Percentiles rank a stretch among this genome's conserved stretches.
Conservation (phyloP, 2,113 vertebrate species). For the Fregetta grallaria region DNA sequence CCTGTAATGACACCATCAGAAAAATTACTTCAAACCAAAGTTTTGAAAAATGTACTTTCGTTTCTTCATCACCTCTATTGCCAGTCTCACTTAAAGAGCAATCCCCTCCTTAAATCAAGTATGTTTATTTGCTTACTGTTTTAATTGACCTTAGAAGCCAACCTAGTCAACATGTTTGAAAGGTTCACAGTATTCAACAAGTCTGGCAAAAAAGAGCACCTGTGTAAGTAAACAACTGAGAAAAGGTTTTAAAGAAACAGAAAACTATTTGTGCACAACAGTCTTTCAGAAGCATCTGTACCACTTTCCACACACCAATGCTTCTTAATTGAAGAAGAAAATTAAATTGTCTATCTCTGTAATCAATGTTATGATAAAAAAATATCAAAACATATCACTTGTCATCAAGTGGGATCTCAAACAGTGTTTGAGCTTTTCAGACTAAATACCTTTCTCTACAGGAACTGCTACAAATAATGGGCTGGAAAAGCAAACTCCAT, state of each 20-base stretch:
- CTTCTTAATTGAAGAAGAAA: background rate
- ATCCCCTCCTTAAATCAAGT: background rate
- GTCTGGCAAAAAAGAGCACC: background rate
- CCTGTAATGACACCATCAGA: background rate
- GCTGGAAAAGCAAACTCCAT: background rate
- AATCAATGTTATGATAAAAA: background rate
- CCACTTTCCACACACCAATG: background rate
- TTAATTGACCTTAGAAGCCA: background rate
- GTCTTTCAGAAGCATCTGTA: background rate
- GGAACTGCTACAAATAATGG: background rate
- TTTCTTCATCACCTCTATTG: background rate
- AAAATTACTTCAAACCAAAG: background rate
- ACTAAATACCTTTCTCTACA: background rate
- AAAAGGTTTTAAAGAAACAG: background rate
- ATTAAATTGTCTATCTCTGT: background rate
- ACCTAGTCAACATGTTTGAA: background rate
- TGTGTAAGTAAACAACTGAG: fast-evolving
- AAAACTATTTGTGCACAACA: background rate
- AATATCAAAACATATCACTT: background rate
- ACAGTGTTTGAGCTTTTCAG: background rate
- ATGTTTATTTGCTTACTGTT: background rate
- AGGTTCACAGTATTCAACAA: background rate
- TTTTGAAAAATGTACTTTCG: background rate
- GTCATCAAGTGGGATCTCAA: background rate
- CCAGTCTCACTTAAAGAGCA: background rate